Conservation (phyloP, 2,113 vertebrate genomes). For the Bubo bubo region DNA sequence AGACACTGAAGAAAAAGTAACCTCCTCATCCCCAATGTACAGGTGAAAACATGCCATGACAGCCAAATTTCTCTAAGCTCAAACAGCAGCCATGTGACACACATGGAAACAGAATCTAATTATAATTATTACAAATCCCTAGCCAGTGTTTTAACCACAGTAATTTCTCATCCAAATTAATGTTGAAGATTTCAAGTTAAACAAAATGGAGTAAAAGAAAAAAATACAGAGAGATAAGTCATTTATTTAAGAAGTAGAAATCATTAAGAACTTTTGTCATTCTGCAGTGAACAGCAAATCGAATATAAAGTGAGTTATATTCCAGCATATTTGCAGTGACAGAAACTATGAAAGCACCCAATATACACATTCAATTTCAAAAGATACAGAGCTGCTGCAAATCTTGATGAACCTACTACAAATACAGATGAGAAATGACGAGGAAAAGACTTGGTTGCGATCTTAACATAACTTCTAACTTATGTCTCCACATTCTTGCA, state of each 20-base stretch:
- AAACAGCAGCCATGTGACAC: background rate
- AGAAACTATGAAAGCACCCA: background rate
- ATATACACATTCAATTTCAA: accelerated
- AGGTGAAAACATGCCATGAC: background rate
- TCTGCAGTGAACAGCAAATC: background rate
- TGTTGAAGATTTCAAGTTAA: background rate
- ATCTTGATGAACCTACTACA: background rate
- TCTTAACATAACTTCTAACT: background rate
- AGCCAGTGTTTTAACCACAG: background rate
- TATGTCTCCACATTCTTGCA: background rate
- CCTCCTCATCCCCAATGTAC: accelerated
- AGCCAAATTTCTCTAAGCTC: background rate
- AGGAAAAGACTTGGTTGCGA: background rate
- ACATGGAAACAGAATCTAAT: background rate
- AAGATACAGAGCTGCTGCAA: background rate
- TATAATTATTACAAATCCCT: background rate
- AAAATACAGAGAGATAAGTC: background rate
- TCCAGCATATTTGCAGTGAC: background rate
- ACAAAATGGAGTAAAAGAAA: background rate
- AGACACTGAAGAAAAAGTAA: background rate
- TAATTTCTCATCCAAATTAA: background rate
- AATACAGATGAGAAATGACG: background rate
- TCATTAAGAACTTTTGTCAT: background rate
- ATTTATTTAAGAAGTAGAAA: background rate
- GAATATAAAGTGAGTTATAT: background rate